Conservation (phyloP, 2,888 invertebrate species). For the Phortica okadai region DNA sequence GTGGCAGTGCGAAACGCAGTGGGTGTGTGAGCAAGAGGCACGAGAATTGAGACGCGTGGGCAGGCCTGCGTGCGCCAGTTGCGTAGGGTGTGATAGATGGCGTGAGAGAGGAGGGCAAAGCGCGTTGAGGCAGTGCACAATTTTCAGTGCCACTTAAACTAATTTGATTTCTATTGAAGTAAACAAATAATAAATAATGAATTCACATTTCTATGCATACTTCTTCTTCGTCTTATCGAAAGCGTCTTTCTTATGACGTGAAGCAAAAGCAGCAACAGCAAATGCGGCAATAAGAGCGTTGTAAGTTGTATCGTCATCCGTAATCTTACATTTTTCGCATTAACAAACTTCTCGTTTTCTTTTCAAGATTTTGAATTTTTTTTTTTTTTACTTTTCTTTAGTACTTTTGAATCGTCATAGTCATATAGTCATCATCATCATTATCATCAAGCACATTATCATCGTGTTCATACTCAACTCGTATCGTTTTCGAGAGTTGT, state of each 20-base stretch:
- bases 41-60: no score
- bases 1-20: no score
- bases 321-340: neutral
- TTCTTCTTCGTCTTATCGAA: neutral
- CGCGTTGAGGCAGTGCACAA: slow-evolving; percentile 37
- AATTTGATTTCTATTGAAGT: slow-evolving; percentile 70
- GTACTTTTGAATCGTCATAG: neutral
- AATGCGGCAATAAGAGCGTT: neutral
- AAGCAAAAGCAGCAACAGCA: no score
- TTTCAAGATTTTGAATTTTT: neutral
- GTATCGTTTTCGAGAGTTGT: neutral
- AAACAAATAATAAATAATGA: slow-evolving; percentile 70
- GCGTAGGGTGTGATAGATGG: neutral
- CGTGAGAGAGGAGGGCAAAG: neutral
- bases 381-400: neutral
- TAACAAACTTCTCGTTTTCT: neutral
- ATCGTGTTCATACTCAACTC: neutral
- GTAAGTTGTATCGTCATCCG: slow-evolving; percentile 3
- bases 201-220: slow-evolving; percentile 68
- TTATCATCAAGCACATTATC: neutral
- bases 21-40: no score
- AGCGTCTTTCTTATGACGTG: no score
- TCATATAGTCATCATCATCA: slow-evolving; percentile 4
- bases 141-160: slow-evolving; percentile 59
- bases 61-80: no score